Conservation (phyloP, 2,888 invertebrate genomes). For the Allophyes oxyacanthae region DNA sequence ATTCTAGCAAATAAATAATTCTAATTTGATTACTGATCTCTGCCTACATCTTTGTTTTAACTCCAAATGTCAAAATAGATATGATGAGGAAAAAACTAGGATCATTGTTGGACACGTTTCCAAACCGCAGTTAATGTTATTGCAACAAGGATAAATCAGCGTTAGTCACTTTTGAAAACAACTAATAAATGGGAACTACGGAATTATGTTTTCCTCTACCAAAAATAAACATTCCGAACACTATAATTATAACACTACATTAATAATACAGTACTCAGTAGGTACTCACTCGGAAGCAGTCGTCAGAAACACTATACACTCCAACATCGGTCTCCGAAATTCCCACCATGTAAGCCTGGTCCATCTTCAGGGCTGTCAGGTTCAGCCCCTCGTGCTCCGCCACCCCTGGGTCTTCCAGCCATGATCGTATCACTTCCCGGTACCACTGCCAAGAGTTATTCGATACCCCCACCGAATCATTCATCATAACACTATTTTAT, state of each 20-base stretch:
- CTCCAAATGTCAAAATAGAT: too few species aligned
- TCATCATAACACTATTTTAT: slow-evolving; percentile 70
- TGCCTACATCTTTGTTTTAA: too few species aligned
- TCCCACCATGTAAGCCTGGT: slow-evolving; percentile 91
- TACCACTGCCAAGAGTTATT: slow-evolving; percentile 83
- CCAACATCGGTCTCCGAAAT: slow-evolving; percentile 78
- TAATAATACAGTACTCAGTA: background rate
- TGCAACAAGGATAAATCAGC: slow-evolving; percentile 17
- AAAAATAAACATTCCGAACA: background rate
- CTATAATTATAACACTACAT: too few species aligned
- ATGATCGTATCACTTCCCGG: slow-evolving; percentile 82
- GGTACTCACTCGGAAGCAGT: slow-evolving; percentile 91
- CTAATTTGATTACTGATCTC: too few species aligned
- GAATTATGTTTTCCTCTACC: background rate
- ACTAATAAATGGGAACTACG: background rate
- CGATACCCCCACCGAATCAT: slow-evolving; percentile 68
- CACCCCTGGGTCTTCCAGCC: slow-evolving; percentile 89
- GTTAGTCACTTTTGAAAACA: background rate
- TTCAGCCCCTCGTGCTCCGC: slow-evolving; percentile 87
- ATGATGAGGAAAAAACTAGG: slow-evolving; percentile 18
- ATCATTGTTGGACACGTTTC: slow-evolving; percentile 18
- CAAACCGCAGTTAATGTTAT: background rate
- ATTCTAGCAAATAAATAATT: too few species aligned
- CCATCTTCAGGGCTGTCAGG: slow-evolving; percentile 89
- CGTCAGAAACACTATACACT: slow-evolving; percentile 91